Evolutionary conservation across 2,888 invertebrate species (phyloP).

Genomic region (Dermolepida albohirtum): DNA sequence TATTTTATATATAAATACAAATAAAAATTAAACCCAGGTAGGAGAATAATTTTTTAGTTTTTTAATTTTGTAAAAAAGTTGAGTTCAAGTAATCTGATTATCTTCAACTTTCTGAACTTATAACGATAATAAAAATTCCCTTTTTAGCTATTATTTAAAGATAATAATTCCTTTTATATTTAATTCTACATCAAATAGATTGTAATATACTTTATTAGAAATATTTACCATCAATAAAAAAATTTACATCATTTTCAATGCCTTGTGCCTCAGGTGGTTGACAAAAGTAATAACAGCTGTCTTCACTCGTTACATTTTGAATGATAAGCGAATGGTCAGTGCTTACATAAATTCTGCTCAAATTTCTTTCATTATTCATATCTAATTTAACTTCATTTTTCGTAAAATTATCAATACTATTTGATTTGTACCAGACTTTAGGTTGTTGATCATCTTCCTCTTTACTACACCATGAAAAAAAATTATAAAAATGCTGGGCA

Average conservation of each 20-base stretch:
- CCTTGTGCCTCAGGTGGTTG: conserved; percentile 63
- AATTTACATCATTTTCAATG: conserved; percentile 65
- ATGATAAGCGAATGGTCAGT: conserved; percentile 66
- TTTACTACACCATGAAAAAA: conserved; percentile 54
- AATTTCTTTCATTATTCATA: conserved; percentile 65
- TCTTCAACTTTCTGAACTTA: too few species aligned
- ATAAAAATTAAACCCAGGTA: too few species aligned
- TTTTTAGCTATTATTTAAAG: too few species aligned
- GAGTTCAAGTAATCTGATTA: neutral
- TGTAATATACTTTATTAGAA: too few species aligned
- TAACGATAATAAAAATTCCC: too few species aligned
- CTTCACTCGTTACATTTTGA: conserved; percentile 60
- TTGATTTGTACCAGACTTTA: conserved; percentile 68
- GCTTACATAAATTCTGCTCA: conserved; percentile 64
- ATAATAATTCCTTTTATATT: too few species aligned
- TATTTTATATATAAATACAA: too few species aligned
- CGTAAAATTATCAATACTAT: conserved; percentile 57
- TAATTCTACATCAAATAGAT: too few species aligned
- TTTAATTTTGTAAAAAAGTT: conserved; percentile 27
- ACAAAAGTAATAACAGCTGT: conserved; percentile 68
- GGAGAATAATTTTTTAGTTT: conserved; percentile 32
- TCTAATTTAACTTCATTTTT: conserved; percentile 64
- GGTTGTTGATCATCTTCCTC: conserved; percentile 63
- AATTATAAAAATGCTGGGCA: conserved; percentile 27
- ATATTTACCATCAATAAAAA: conserved; percentile 65